Conservation (phyloP, 2,888 invertebrate genomes). For the Heteromyza rotundicornis region DNA sequence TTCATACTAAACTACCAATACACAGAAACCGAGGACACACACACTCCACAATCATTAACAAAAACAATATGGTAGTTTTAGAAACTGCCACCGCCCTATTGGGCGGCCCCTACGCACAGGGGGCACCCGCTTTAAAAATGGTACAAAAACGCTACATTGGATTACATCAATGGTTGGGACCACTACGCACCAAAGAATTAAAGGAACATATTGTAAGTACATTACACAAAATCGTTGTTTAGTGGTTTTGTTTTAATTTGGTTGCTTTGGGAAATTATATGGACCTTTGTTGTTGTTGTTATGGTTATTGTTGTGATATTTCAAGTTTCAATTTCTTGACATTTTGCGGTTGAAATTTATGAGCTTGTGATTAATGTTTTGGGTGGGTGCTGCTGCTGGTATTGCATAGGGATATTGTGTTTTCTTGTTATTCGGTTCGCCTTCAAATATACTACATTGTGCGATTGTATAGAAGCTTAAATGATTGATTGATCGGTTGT, state of each 20-base stretch:
- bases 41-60: slow-evolving; percentile 10
- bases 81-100: slow-evolving; percentile 76
- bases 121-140: slow-evolving; percentile 85
- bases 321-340: not conserved
- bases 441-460: too few species aligned
- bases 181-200: slow-evolving; percentile 79
- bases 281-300: not conserved
- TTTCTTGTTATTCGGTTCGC: not conserved
- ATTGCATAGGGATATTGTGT: too few species aligned
- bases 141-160: slow-evolving; percentile 89
- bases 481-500: not conserved
- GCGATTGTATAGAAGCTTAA: not conserved
- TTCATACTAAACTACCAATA: not conserved
- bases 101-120: slow-evolving; percentile 81
- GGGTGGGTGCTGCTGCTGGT: not conserved
- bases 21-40: not conserved
- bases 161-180: slow-evolving; percentile 89
- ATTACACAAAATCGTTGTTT: not conserved
- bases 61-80: slow-evolving; percentile 71
- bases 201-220: slow-evolving; percentile 78
- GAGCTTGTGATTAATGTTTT: not conserved
- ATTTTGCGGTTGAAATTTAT: slow-evolving; percentile 7
- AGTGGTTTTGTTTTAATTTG: too few species aligned
- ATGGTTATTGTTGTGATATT: too few species aligned
- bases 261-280: not conserved